These are phyloP conservation scores for Prinia subflava DNA, from an alignment of 2,113 vertebrate species.

Conservation along the genomic window DNA sequence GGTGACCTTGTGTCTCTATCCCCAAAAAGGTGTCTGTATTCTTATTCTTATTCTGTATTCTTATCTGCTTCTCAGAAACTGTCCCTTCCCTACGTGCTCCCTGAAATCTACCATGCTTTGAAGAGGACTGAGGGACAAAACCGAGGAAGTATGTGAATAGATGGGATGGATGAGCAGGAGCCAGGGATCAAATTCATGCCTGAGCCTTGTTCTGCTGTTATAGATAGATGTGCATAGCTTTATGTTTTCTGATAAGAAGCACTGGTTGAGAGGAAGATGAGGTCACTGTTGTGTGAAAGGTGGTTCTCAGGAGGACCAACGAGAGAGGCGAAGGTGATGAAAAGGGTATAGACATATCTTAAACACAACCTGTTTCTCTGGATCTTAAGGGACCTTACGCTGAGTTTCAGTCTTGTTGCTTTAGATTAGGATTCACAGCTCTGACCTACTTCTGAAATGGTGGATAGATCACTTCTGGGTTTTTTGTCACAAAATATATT, in stretches of 20 bases:
- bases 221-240: not conserved
- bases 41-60: not conserved
- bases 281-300: not conserved
- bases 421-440: conserved; percentile 16
- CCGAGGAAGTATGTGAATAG: not conserved
- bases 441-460: not conserved
- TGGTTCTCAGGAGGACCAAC: not conserved
- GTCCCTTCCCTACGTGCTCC: not conserved
- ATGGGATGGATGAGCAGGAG: not conserved
- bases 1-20: not conserved
- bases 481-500: not conserved
- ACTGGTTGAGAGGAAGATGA: not conserved
- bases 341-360: not conserved
- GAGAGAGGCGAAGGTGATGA: not conserved
- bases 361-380: not conserved
- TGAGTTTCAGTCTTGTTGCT: not conserved
- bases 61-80: not conserved
- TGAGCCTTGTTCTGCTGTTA: not conserved
- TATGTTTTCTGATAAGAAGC: not conserved
- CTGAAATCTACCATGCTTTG: rapidly evolving
- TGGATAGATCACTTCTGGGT: not conserved
- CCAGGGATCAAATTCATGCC: not conserved
- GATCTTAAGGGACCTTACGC: not conserved
- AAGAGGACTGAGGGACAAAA: not conserved
- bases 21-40: rapidly evolving